Evolutionary conservation across 2,113 vertebrate species (phyloP).

Genomic region (Perca flavescens): DNA sequence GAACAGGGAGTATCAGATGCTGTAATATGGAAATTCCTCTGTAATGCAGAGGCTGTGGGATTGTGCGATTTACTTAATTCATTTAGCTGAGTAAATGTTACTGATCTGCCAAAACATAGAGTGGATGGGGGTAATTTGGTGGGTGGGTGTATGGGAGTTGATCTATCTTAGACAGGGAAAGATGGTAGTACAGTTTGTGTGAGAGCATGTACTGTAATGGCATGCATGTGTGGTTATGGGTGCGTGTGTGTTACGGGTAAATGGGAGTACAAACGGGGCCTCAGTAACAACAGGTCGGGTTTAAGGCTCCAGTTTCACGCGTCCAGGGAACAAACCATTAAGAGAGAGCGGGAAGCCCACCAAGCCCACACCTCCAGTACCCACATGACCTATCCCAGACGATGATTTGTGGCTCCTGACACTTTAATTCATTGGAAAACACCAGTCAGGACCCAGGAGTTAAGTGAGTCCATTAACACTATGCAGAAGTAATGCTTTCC

Average conservation of each 20-base stretch:
- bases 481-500: constrained; percentile 73
- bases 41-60: constrained; percentile 86
- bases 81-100: constrained; percentile 86
- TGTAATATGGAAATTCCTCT: constrained; percentile 91
- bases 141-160: background rate
- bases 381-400: constrained; percentile 70
- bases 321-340: constrained; percentile 88
- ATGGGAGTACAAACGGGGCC: constrained; percentile 53
- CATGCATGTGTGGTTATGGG: constrained; percentile 50
- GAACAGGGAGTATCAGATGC: constrained; percentile 90
- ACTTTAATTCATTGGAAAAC: constrained; percentile 86
- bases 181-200: constrained; percentile 21
- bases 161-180: constrained; percentile 11
- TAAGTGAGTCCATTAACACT: constrained; percentile 85
- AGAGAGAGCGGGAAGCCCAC: constrained; percentile 80
- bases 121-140: constrained; percentile 12
- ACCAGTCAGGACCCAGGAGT: constrained; percentile 79
- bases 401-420: constrained; percentile 83
- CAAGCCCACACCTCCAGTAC: constrained; percentile 48
- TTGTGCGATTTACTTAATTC: constrained; percentile 89
- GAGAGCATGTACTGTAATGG: constrained; percentile 47
- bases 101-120: constrained; percentile 64
- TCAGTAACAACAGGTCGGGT: constrained; percentile 72
- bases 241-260: constrained; percentile 41
- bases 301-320: constrained; percentile 81